These are phyloP conservation scores for Pithecia hirsuta DNA, from an alignment of 2,797 vertebrate genomes.

Conservation along the genomic window DNA sequence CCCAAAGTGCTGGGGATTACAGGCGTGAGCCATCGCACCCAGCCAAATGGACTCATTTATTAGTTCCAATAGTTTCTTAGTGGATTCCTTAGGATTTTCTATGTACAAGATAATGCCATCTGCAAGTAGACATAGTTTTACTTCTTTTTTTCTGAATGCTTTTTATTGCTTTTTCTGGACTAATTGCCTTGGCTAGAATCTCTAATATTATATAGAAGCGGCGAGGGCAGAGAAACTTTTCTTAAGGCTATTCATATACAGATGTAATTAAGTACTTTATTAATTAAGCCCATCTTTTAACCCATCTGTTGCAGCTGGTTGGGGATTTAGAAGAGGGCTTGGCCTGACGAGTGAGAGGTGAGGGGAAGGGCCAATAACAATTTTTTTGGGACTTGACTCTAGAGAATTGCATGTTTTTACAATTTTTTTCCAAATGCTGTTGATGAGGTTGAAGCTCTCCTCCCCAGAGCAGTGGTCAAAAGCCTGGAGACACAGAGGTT, in stretches of 20 bases:
- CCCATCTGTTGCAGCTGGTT: not conserved
- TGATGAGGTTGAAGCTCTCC: not conserved
- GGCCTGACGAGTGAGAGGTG: not conserved
- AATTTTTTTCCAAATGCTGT: not conserved
- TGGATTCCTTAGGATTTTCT: not conserved
- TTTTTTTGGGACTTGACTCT: not conserved
- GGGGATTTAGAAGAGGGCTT: not conserved
- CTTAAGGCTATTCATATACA: not conserved
- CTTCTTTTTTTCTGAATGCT: not conserved
- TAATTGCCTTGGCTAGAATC: not conserved
- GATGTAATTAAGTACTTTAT: not conserved
- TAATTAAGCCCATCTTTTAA: not conserved
- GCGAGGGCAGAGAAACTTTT: not conserved
- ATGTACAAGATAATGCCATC: not conserved
- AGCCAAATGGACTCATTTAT: not conserved
- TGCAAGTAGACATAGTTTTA: not conserved
- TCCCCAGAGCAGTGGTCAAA: not conserved
- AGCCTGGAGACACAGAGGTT: not conserved
- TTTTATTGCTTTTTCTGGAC: not conserved
- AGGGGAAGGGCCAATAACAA: not conserved
- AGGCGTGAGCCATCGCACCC: too few species aligned
- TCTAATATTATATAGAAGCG: not conserved
- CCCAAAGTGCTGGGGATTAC: too few species aligned
- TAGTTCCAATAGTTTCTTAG: not conserved
- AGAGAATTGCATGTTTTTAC: not conserved